Evolutionary conservation across 2,888 invertebrate species (phyloP).

Genomic region (Smittia aterrima): DNA sequence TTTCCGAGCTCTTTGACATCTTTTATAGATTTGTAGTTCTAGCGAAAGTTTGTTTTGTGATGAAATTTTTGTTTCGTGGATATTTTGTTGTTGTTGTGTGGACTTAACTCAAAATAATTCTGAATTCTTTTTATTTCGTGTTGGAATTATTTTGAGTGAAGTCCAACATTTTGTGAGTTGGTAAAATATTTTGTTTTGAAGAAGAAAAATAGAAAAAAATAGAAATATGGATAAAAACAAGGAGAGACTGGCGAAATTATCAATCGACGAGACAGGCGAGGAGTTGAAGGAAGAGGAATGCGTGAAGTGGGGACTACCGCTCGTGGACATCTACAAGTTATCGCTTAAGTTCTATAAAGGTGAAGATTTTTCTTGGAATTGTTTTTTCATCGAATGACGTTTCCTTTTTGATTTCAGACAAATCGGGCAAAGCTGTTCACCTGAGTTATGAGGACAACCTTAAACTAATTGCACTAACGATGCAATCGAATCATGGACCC

Average conservation of each 20-base stretch:
- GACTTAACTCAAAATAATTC: too few species aligned
- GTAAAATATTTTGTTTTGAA: not conserved
- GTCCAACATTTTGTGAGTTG: not conserved
- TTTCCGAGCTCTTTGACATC: not conserved
- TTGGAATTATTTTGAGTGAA: not conserved
- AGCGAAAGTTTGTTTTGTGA: too few species aligned
- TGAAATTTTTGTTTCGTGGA: slow-evolving; percentile 3
- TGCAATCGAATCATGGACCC: slow-evolving; percentile 86
- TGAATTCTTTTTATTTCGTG: too few species aligned
- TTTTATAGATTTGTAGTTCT: not conserved
- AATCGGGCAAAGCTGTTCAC: slow-evolving; percentile 95
- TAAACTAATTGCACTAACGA: slow-evolving; percentile 85
- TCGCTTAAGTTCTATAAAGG: slow-evolving; percentile 93
- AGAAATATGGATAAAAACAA: not conserved
- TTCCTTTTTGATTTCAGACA: slow-evolving; percentile 62
- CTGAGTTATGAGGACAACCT: slow-evolving; percentile 91
- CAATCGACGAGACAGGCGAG: slow-evolving; percentile 7
- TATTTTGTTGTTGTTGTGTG: not conserved
- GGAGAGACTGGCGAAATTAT: not conserved
- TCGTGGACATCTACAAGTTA: slow-evolving; percentile 82
- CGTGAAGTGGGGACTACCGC: slow-evolving; percentile 65
- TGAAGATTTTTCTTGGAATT: too few species aligned
- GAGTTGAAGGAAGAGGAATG: slow-evolving; percentile 19
- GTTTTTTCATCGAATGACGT: too few species aligned
- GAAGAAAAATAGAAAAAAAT: not conserved